A percentile compares a stretch with the other conserved stretches of the same genome.
These are phyloP conservation scores for Corydoras sp. DNA, from an alignment of 2,113 vertebrate species.

Conservation along the genomic window DNA sequence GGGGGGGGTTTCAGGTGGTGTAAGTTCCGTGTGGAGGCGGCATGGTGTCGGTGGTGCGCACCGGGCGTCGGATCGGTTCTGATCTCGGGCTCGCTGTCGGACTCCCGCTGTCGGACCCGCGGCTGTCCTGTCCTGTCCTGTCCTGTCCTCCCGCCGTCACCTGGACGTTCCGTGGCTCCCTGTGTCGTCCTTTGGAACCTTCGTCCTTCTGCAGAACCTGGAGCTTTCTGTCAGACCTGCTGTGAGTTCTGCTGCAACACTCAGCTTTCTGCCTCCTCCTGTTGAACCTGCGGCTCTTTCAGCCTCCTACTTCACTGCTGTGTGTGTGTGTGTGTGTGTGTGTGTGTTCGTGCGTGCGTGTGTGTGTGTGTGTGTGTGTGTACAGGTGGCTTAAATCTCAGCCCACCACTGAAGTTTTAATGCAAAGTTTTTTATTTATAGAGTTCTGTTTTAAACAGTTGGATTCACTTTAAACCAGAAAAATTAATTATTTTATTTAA, in stretches of 20 bases:
- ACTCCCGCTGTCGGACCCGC: conserved; percentile 17
- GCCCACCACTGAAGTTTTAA: conserved; percentile 14
- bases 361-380: not conserved
- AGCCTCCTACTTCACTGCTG: conserved; percentile 7
- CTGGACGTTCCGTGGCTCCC: no score
- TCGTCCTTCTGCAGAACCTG: not conserved
- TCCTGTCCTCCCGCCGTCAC: not conserved
- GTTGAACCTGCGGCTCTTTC: conserved; percentile 10
- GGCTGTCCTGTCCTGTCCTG: not conserved
- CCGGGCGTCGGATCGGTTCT: not conserved
- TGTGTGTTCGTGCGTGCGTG: conserved; percentile 9
- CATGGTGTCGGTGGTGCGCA: conserved; percentile 13
- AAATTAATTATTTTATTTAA: no score
- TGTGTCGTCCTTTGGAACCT: not conserved
- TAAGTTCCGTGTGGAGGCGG: not conserved
- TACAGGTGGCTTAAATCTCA: not conserved
- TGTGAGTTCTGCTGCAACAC: not conserved
- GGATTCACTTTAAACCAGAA: no score
- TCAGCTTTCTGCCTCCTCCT: conserved; percentile 10
- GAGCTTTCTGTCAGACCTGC: not conserved
- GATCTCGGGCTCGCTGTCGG: conserved; percentile 4
- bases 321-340: not conserved
- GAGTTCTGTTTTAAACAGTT: no score
- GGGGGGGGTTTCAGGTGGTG: not conserved
- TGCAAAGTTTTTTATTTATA: no score